Conservation (phyloP, 2,888 invertebrate species). For the Cheilosia soror region DNA sequence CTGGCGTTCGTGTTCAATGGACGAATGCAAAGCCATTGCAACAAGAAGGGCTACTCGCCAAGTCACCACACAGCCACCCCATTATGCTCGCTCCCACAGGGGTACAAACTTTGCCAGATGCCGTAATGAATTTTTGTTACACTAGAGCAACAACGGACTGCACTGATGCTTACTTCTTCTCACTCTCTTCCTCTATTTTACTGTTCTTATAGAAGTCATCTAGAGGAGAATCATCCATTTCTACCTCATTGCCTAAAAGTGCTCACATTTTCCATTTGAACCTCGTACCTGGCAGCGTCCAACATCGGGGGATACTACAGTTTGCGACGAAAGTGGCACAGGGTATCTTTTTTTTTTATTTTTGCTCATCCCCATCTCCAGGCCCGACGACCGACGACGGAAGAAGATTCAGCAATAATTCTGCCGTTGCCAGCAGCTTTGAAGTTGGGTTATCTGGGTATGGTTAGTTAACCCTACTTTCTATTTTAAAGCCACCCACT, state of each 20-base stretch:
- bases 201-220: neutral
- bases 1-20: constrained; percentile 65
- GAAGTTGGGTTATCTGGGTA: constrained; percentile 8
- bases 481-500: neutral
- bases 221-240: constrained; percentile 37
- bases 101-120: constrained; percentile 48
- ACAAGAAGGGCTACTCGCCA: constrained; percentile 19
- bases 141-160: constrained; percentile 43
- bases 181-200: neutral
- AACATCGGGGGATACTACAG: constrained; percentile 7
- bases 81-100: neutral
- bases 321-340: constrained; percentile 24
- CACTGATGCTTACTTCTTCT: neutral
- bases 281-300: constrained; percentile 6
- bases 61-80: constrained; percentile 3
- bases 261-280: constrained; percentile 47
- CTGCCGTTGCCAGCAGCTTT: constrained; percentile 38
- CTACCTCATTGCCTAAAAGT: constrained; percentile 57
- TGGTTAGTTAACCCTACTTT: constrained; percentile 27
- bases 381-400: neutral
- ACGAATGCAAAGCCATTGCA: constrained; percentile 45
- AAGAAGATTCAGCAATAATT: constrained; percentile 52
- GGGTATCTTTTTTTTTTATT: constrained; percentile 10
- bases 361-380: constrained; percentile 1
- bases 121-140: constrained; percentile 64